Evolutionary conservation across 2,113 vertebrate species (phyloP).

Genomic region (Nibea albiflora): DNA sequence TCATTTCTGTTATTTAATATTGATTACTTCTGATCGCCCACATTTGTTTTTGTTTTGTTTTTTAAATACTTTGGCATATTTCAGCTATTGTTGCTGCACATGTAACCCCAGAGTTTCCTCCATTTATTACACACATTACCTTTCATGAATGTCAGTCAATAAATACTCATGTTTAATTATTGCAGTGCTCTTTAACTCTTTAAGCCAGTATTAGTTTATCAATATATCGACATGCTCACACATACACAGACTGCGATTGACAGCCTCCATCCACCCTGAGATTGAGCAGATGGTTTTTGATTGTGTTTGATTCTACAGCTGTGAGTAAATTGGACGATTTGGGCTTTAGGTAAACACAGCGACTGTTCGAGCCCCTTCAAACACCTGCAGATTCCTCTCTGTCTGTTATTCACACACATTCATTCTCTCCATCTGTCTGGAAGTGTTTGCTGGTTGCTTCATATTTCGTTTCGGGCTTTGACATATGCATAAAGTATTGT

Average conservation of each 20-base stretch:
- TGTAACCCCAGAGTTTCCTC: background rate
- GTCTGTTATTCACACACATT: constrained; percentile 7
- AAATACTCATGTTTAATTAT: background rate
- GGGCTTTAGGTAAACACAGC: constrained; percentile 31
- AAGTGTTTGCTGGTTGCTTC: background rate
- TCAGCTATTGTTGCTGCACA: background rate
- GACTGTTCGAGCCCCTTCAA: constrained; percentile 27
- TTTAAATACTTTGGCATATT: background rate
- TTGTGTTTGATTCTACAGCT: constrained; percentile 36
- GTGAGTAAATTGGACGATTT: constrained; percentile 41
- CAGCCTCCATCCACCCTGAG: constrained; percentile 12
- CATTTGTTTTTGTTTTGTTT: background rate
- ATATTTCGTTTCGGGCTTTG: background rate
- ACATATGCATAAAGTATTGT: background rate
- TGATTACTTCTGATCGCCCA: background rate
- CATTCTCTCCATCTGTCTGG: constrained; percentile 1
- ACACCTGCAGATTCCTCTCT: constrained; percentile 25
- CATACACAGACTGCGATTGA: constrained; percentile 9
- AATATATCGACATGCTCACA: background rate
- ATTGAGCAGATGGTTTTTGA: constrained; percentile 49
- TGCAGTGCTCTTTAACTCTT: background rate
- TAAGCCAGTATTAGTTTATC: background rate
- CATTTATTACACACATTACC: background rate
- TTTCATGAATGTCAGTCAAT: background rate
- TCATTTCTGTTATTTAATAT: background rate